Evolutionary conservation across 1,140 invertebrate species (phyloP), one percentile per base, ranked within the genome.

Genomic region (Cylas formicarius): DNA sequence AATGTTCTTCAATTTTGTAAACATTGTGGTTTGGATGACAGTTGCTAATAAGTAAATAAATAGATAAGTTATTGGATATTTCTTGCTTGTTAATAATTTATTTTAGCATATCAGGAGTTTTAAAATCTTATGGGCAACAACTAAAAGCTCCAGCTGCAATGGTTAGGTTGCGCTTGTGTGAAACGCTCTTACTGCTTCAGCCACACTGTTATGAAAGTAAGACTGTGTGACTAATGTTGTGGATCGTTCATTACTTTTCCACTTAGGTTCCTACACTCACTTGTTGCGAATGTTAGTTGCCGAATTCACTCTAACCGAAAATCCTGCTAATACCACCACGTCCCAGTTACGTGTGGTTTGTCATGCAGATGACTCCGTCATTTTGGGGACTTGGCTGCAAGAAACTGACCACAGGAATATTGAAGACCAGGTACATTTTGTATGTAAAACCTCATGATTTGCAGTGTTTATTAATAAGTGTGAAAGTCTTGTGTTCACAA

Each of bases 371-470:
- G 89, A 95, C 65, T 86, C 84, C 0, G 84, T 94, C 11, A 79
- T 96, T 46, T 69, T 91, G 24, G 82, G 86, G 17, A 86, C 86
- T 29, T 86, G 87, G 84, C 71, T 92, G 13, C 89, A 94, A 63
- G 90, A 97, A 65, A 95, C 90, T 5, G 94, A 98, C 71, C 92
- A 97, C 69, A 84, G 90, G 43, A 86, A 85, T 24, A 92, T 98
- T 56, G 95, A 99, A 72, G 92, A 99, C 74, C 94, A 98, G 80
- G 91, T 97, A 66, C 61, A 57, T 67, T 19, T 8, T 31, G 14
- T 21, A 11, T 11, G n/a, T n/a, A n/a, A n/a, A n/a, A n/a, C n/a
- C n/a, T n/a, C n/a, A n/a, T n/a, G n/a, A n/a, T n/a, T n/a, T n/a
- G n/a, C n/a, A n/a, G n/a, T n/a, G n/a, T n/a, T n/a, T n/a, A n/a